Percentiles rank a stretch among this genome's conserved stretches.
Conservation (phyloP, 2,888 invertebrate genomes). For the Ctena decussata region DNA sequence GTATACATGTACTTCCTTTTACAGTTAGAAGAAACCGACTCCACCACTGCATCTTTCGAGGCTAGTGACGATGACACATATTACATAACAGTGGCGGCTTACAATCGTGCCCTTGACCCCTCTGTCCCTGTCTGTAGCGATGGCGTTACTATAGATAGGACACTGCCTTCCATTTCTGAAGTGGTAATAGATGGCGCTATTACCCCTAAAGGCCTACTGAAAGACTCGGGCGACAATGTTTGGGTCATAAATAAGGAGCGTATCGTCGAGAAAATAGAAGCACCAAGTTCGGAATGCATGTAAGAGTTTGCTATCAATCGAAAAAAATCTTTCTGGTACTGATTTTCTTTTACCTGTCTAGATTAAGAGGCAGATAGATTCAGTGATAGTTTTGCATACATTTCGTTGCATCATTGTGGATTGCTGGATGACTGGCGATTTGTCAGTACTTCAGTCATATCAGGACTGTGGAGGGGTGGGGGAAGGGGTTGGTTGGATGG, state of each 20-base stretch:
- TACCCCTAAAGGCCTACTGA: constrained; percentile 63
- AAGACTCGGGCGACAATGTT: constrained; percentile 29
- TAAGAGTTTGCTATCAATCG: no score
- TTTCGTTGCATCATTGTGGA: no score
- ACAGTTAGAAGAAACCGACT: constrained; percentile 57
- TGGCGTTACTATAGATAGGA: constrained; percentile 68
- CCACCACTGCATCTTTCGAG: constrained; percentile 45
- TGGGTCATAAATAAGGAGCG: constrained; percentile 57
- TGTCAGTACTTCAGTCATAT: no score
- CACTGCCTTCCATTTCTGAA: constrained; percentile 44
- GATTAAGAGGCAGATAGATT: no score
- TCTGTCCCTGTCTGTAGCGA: constrained; percentile 78
- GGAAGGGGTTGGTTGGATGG: no score
- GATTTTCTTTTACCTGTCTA: no score
- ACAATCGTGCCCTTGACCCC: constrained; percentile 71
- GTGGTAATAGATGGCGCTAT: constrained; percentile 58
- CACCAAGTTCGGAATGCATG: constrained; percentile 49
- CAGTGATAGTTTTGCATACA: no score
- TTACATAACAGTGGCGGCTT: constrained; percentile 74
- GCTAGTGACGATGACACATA: constrained; percentile 66
- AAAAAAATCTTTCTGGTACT: no score
- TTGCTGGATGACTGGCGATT: no score
- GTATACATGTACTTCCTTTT: no score
- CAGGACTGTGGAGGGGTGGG: no score
- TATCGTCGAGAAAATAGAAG: constrained; percentile 42